Base-by-base conservation (phyloP, 2,888 invertebrate genomes). In the Shargacucullia verbasci region DNA sequence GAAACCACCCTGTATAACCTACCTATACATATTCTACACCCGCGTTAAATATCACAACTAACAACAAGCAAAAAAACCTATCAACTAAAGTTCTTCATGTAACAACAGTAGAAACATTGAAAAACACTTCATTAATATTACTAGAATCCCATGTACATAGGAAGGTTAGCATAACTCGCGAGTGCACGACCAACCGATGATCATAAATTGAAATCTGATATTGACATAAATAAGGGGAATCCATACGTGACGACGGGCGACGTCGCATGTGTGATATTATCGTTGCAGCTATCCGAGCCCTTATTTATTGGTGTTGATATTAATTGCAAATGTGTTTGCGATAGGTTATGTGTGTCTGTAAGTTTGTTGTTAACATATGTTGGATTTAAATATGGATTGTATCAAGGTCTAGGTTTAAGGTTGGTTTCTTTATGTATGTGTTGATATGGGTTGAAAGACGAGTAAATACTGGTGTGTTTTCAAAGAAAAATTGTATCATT, bases 191-290 rank as follows among this genome's bases (percentile, higher is more conserved):
- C 43, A 68, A 55, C 54, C 38, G 9, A 52, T 37, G 63, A 70
- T 69, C 75, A 82, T 91, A 91, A 91, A 91, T 90, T 87, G 91
- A 81, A 91, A 91, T 80, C 78, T 83, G 89, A 91, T 91, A 90
- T 86, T 87, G 85, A 84, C 80, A 90, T 90, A 91, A 91, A 89
- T 88, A 88, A 82, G 78, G 74, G 73, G 73, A 59, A 70, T 71
- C 73, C 79, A 85, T 84, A 91, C 86, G 89, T 89, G 91, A 87
- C 83, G 91, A 90, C 90, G 86, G 82, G 87, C 82, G 78, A 84
- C 75, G 85, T 84, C 86, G 85, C 80, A 75, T 69, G 76, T 71
- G 75, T 75, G 84, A 82, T 83, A 72, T 78, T 83, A 83, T 84
- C 84, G 80, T 79, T 46, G 63, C 71, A 57, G 59, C 73, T 81